phyloP scores from a whole-genome alignment of 2,888 invertebrate genomes.

The Odontocerum albicorne region DNA sequence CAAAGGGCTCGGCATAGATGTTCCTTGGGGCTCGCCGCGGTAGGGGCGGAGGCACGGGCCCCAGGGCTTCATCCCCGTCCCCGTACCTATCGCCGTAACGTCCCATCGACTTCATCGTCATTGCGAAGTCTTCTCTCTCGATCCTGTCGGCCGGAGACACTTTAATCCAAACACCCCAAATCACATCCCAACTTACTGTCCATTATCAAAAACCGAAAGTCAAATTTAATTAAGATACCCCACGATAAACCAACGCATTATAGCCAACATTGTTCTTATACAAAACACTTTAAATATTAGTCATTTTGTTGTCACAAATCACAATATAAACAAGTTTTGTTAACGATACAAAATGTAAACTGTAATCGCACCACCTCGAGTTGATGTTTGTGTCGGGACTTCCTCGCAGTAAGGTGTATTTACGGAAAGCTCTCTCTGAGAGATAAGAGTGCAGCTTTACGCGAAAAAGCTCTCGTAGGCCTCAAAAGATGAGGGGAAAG shows the following conservation, averaged over 20 bases:
- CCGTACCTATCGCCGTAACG: slow-evolving; percentile 44
- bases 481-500: slow-evolving; percentile 2
- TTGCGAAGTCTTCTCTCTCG: slow-evolving; percentile 40
- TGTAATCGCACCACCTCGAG: too few species aligned
- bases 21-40: slow-evolving; percentile 64
- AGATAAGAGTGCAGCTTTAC: slow-evolving; percentile 21
- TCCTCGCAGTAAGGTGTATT: slow-evolving; percentile 6
- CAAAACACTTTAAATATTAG: not conserved
- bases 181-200: slow-evolving; percentile 2
- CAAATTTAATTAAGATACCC: slow-evolving; percentile 2
- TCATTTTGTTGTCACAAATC: slow-evolving; percentile 4
- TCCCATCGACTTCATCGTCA: slow-evolving; percentile 65
- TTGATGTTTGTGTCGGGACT: not conserved
- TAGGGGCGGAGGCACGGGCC: slow-evolving; percentile 63
- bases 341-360: too few species aligned
- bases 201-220: not conserved
- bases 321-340: too few species aligned
- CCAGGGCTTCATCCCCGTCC: slow-evolving; percentile 59
- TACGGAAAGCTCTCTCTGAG: slow-evolving; percentile 12
- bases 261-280: slow-evolving; percentile 9
- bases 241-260: not conserved
- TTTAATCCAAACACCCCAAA: slow-evolving; percentile 6
- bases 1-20: slow-evolving; percentile 68
- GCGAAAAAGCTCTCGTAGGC: slow-evolving; percentile 15
- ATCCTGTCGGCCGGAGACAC: slow-evolving; percentile 16